These are phyloP conservation scores for Anas bahamensis DNA, from an alignment of 2,797 vertebrate species.

Conservation along the genomic window DNA sequence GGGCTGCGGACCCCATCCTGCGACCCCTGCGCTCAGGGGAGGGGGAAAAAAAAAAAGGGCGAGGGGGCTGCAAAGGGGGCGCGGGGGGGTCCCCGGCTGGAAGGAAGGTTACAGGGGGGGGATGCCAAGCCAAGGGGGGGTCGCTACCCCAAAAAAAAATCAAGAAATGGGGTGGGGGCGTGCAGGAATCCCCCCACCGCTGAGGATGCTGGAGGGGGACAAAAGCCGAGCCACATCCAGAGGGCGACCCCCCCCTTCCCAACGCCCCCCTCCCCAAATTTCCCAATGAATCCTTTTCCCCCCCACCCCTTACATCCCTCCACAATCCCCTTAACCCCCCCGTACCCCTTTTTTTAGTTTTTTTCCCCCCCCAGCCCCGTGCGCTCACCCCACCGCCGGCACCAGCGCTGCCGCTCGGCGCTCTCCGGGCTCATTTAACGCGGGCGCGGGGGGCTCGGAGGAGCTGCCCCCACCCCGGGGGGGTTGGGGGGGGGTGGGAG, in stretches of 20 bases:
- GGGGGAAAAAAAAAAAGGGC: too few species aligned
- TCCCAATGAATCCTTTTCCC: neutral
- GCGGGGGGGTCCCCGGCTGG: too few species aligned
- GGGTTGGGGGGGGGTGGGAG: too few species aligned
- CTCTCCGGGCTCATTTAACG: neutral
- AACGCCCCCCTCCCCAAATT: neutral
- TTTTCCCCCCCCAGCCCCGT: too few species aligned
- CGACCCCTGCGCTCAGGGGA: neutral
- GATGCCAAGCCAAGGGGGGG: too few species aligned
- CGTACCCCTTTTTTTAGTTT: too few species aligned
- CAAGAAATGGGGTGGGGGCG: neutral
- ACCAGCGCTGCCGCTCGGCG: neutral
- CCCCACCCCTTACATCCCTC: too few species aligned
- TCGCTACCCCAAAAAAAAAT: neutral
- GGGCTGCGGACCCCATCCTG: neutral
- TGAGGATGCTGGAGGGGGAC: too few species aligned
- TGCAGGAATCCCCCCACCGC: too few species aligned
- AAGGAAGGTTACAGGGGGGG: too few species aligned
- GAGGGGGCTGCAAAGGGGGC: neutral
- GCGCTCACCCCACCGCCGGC: neutral
- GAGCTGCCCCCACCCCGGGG: neutral
- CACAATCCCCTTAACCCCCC: too few species aligned
- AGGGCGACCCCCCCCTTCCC: neutral
- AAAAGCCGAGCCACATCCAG: too few species aligned
- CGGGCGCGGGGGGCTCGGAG: neutral